Conservation (phyloP, 2,113 vertebrate species). For the Corythornis cristatus region DNA sequence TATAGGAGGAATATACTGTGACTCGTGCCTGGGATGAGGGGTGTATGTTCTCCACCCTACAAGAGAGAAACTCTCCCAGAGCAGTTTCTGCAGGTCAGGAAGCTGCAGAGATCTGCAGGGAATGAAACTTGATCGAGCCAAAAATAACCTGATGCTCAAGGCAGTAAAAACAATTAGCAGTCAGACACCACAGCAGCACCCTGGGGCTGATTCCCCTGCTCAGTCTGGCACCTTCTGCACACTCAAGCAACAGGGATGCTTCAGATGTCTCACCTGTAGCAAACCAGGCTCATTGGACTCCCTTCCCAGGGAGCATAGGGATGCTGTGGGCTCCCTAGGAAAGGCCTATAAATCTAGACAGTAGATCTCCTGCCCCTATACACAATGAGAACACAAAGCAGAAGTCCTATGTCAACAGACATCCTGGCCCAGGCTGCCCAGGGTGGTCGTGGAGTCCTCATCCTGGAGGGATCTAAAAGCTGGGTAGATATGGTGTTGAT, state of each 20-base stretch:
- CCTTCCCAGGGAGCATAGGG: neutral
- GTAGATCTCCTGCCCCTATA: neutral
- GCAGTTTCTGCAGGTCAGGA: neutral
- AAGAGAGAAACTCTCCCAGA: neutral
- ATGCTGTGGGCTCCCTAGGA: neutral
- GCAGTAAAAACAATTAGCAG: constrained; percentile 30
- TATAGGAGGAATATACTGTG: neutral
- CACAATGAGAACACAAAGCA: rapidly evolving
- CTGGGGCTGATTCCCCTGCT: neutral
- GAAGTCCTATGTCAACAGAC: neutral
- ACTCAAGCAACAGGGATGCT: neutral
- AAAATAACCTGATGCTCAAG: constrained; percentile 20
- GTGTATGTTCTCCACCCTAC: neutral
- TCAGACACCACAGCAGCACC: neutral
- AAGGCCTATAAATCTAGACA: neutral
- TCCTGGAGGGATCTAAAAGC: neutral
- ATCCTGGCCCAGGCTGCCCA: neutral
- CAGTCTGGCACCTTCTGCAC: neutral
- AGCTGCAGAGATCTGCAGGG: neutral
- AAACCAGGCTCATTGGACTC: neutral
- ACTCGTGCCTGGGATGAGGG: neutral
- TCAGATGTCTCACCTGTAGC: neutral
- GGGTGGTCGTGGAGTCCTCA: neutral
- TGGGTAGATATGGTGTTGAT: neutral
- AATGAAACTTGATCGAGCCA: constrained; percentile 8